phyloP scores from a whole-genome alignment of 1,140 invertebrate species.

The Bathynomus jamesi region DNA sequence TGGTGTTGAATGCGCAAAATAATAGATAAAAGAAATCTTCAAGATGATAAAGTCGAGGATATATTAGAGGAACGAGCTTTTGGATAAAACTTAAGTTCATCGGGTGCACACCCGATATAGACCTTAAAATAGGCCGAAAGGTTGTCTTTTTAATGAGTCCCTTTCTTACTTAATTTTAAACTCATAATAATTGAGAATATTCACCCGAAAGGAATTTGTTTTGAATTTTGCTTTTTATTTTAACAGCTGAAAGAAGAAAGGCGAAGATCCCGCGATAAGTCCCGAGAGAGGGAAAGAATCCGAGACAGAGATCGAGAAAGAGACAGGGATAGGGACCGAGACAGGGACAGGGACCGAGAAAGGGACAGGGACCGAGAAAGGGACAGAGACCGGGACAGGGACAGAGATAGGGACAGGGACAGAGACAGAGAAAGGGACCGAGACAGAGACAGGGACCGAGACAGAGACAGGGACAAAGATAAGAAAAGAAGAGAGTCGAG shows the following conservation, averaged over 20 bases:
- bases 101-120: too few species aligned
- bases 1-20: too few species aligned
- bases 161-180: too few species aligned
- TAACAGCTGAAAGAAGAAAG: constrained; percentile 59
- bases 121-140: too few species aligned
- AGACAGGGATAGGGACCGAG: constrained; percentile 31
- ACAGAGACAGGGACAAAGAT: constrained; percentile 24
- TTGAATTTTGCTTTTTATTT: background rate
- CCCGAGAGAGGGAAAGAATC: constrained; percentile 26
- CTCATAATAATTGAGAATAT: too few species aligned
- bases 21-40: too few species aligned
- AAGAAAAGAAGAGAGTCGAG: background rate
- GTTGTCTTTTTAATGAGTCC: too few species aligned
- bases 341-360: constrained; percentile 33
- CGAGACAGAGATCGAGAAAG: constrained; percentile 44
- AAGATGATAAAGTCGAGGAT: too few species aligned
- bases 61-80: too few species aligned
- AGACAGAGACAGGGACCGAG: constrained; percentile 32
- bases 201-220: background rate
- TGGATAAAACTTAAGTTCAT: too few species aligned
- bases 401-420: constrained; percentile 40
- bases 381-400: constrained; percentile 41
- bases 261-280: constrained; percentile 29
- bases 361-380: constrained; percentile 21
- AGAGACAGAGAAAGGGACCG: constrained; percentile 28